Evolutionary conservation across 2,888 invertebrate species (phyloP).

Genomic region (Agriopis leucophaearia): DNA sequence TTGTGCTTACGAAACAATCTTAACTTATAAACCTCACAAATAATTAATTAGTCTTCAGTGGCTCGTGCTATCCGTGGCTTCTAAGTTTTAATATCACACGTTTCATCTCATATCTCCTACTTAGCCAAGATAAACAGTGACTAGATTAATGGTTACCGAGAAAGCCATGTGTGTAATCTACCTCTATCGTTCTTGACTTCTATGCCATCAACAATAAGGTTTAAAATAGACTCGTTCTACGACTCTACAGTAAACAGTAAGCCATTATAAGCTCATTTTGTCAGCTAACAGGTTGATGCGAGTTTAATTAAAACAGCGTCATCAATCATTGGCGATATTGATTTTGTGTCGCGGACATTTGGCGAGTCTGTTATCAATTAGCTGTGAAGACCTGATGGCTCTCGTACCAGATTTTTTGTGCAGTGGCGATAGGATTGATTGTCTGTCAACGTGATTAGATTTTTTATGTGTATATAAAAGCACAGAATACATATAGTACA

Average conservation of each 20-base stretch:
- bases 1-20: not conserved
- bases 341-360: slow-evolving; percentile 81
- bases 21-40: not conserved
- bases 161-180: slow-evolving; percentile 16
- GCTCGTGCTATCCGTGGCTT: slow-evolving; percentile 7
- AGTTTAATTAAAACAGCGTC: slow-evolving; percentile 82
- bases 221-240: slow-evolving; percentile 8
- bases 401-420: slow-evolving; percentile 27
- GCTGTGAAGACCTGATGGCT: slow-evolving; percentile 42
- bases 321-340: slow-evolving; percentile 81
- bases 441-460: slow-evolving; percentile 23
- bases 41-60: slow-evolving; percentile 5
- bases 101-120: slow-evolving; percentile 29
- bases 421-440: slow-evolving; percentile 11
- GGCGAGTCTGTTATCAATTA: slow-evolving; percentile 77
- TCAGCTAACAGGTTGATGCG: slow-evolving; percentile 77
- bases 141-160: slow-evolving; percentile 34
- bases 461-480: slow-evolving; percentile 12
- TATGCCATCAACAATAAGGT: slow-evolving; percentile 15
- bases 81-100: slow-evolving; percentile 29
- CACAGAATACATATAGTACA: too few relatives aligned
- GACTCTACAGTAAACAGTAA: slow-evolving; percentile 42
- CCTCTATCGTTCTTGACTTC: slow-evolving; percentile 7
- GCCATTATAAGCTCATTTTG: slow-evolving; percentile 81
- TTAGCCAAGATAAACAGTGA: slow-evolving; percentile 36